Evolutionary conservation across 1,140 invertebrate species (phyloP).

Genomic region (Microplitis mediator): DNA sequence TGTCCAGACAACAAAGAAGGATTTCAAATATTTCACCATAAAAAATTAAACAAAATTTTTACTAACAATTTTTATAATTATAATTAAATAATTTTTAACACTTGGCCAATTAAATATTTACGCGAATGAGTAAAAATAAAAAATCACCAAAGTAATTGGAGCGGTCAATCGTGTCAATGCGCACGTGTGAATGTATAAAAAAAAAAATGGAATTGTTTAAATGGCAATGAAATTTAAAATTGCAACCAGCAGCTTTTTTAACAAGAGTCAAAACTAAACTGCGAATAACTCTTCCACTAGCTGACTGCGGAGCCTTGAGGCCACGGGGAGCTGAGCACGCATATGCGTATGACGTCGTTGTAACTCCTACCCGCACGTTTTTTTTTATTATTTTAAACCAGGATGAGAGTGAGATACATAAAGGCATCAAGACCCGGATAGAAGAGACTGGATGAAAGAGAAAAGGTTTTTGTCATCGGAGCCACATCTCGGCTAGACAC

Average conservation of each 20-base stretch:
- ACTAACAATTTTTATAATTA: too few relatives aligned
- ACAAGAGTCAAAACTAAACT: conserved; percentile 8
- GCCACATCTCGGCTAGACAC: conserved; percentile 31
- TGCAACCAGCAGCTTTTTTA: background rate
- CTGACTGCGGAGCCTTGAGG: conserved; percentile 9
- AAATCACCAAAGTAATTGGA: background rate
- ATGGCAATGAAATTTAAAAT: background rate
- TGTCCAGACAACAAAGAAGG: conserved; percentile 45
- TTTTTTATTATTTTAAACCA: background rate
- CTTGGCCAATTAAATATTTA: background rate
- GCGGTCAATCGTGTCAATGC: too few relatives aligned
- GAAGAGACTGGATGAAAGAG: conserved; percentile 5
- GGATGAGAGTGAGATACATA: conserved; percentile 18
- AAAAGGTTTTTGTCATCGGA: conserved; percentile 36
- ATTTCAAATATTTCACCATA: background rate
- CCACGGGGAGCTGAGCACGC: conserved; percentile 17
- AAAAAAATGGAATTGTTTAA: background rate
- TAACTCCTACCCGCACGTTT: background rate
- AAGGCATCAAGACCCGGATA: background rate
- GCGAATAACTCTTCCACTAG: background rate
- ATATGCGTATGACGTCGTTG: conserved; percentile 21
- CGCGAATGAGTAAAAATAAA: background rate
- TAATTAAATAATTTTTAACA: too few relatives aligned
- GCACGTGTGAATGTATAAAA: too few relatives aligned
- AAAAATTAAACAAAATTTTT: too few relatives aligned